These are phyloP conservation scores for Syngnathus floridae DNA, from an alignment of 2,113 vertebrate species.

Conservation along the genomic window DNA sequence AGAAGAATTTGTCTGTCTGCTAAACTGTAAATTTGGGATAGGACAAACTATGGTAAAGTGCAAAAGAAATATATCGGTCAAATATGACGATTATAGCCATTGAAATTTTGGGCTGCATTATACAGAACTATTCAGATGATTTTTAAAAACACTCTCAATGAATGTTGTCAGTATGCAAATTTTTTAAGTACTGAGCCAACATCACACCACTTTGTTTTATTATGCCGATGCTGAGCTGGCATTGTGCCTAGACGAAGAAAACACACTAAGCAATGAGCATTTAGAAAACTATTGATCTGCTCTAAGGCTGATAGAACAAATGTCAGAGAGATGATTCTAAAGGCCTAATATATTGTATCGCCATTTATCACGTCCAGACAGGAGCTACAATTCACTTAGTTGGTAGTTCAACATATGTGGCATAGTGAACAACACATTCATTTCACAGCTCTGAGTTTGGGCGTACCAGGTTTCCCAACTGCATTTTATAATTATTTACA, in stretches of 20 bases:
- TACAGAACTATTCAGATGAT: too few relatives aligned
- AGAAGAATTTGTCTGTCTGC: too few relatives aligned
- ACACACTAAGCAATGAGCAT: slow-evolving; percentile 31
- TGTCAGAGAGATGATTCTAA: slow-evolving; percentile 29
- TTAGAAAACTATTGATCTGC: slow-evolving; percentile 46
- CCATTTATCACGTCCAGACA: slow-evolving; percentile 26
- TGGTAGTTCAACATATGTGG: too few relatives aligned
- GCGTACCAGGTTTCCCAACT: too few relatives aligned
- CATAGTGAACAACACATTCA: too few relatives aligned
- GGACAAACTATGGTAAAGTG: too few relatives aligned
- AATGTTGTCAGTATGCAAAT: background rate
- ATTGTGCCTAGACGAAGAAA: slow-evolving; percentile 25
- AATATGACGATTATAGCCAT: too few relatives aligned
- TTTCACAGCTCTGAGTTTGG: too few relatives aligned
- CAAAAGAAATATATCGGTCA: too few relatives aligned
- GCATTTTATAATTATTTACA: too few relatives aligned
- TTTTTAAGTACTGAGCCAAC: background rate
- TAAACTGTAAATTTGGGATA: too few relatives aligned
- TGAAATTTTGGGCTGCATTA: background rate
- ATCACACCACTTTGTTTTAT: slow-evolving; percentile 10
- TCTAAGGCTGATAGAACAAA: slow-evolving; percentile 17
- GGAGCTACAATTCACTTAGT: slow-evolving; percentile 11
- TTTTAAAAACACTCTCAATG: too few relatives aligned
- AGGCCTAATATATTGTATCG: slow-evolving; percentile 23
- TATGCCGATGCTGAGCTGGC: slow-evolving; percentile 29